Conservation (phyloP, 2,113 vertebrate genomes). For the Malurus alboscapulatus region DNA sequence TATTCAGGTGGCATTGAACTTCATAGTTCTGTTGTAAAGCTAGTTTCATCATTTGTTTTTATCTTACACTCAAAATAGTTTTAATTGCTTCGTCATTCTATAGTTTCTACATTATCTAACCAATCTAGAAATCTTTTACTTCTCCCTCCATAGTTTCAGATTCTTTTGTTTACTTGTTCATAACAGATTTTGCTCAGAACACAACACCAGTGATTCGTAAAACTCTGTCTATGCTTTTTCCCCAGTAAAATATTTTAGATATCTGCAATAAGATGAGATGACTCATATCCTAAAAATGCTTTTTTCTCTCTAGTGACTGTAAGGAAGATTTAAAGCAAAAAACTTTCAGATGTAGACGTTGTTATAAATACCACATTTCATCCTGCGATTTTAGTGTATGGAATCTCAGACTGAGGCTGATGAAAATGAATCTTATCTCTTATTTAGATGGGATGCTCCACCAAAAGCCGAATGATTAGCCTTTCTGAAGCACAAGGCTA, state of each 20-base stretch:
- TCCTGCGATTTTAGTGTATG: rapidly evolving
- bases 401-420: not conserved
- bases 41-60: not conserved
- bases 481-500: not conserved
- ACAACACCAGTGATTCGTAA: not conserved
- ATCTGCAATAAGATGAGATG: not conserved
- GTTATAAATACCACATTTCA: not conserved
- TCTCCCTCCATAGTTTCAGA: not conserved
- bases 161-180: not conserved
- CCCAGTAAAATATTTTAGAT: not conserved
- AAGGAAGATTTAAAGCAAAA: not conserved
- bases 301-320: not conserved
- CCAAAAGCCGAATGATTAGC: not conserved
- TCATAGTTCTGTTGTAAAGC: not conserved
- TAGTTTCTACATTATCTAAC: not conserved
- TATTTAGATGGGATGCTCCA: not conserved
- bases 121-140: not conserved
- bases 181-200: not conserved
- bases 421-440: not conserved
- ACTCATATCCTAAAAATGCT: not conserved
- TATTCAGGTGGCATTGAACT: not conserved
- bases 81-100: not conserved
- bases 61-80: not conserved
- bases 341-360: not conserved
- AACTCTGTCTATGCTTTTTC: not conserved